Evolutionary conservation across 2,797 vertebrate species (phyloP).

Genomic region (Rhabdophis nuchalis): DNA sequence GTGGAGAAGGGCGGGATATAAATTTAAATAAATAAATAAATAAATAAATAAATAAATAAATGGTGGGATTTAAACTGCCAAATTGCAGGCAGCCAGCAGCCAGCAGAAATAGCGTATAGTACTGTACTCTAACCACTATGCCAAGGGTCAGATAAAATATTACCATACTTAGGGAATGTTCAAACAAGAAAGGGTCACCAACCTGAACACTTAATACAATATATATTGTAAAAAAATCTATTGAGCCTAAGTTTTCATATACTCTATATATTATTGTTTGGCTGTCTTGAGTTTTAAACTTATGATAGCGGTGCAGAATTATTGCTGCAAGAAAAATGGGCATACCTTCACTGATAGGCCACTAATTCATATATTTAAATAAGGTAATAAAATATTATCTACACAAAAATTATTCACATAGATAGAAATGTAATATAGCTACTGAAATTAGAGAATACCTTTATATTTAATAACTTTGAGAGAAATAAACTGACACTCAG

Average conservation of each 20-base stretch:
- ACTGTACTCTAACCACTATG: too few species aligned
- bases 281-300: not conserved
- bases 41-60: too few species aligned
- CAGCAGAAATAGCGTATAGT: too few species aligned
- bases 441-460: not conserved
- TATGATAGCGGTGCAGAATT: not conserved
- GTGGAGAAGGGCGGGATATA: too few species aligned
- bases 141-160: not conserved
- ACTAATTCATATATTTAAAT: not conserved
- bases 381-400: not conserved
- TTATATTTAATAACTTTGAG: not conserved
- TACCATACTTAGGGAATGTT: not conserved
- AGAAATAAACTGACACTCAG: not conserved
- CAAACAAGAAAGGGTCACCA: not conserved
- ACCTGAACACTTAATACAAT: not conserved
- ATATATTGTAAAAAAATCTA: not conserved
- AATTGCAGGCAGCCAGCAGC: too few species aligned
- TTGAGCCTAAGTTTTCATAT: not conserved
- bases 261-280: not conserved
- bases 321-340: not conserved
- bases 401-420: constrained; percentile 6
- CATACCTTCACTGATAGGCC: not conserved
- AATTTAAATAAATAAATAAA: too few species aligned
- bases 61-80: too few species aligned
- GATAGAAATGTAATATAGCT: not conserved